These are phyloP conservation scores for Pachymerium ferrugineum DNA, from an alignment of 2,888 invertebrate species.

Conservation along the genomic window DNA sequence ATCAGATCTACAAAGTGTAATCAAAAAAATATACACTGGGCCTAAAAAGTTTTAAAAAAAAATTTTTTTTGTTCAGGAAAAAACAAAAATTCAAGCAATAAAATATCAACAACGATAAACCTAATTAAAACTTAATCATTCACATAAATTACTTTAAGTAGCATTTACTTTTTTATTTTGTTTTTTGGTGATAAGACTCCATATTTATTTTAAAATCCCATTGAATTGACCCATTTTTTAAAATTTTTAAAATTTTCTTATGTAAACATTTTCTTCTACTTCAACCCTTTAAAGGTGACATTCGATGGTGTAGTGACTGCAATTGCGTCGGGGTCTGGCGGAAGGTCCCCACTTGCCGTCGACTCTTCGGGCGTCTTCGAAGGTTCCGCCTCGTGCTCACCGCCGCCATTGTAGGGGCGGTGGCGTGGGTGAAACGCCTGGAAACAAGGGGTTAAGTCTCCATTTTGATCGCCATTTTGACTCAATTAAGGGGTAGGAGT, in stretches of 20 bases:
- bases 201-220: neutral
- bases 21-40: neutral
- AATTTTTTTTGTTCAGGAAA: too few relatives aligned
- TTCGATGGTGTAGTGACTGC: neutral
- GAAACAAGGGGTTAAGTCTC: conserved; percentile 37
- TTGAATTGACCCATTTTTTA: too few relatives aligned
- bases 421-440: conserved; percentile 72
- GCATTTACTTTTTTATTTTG: neutral
- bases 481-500: conserved; percentile 1
- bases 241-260: neutral
- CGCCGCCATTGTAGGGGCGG: conserved; percentile 39
- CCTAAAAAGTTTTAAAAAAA: neutral
- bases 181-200: neutral
- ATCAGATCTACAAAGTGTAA: neutral
- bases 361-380: conserved; percentile 37
- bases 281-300: neutral
- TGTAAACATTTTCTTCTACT: neutral
- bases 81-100: neutral
- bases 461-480: neutral
- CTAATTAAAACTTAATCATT: neutral
- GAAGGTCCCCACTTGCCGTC: conserved; percentile 34
- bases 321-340: conserved; percentile 13
- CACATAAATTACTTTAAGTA: neutral
- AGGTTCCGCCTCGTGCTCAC: conserved; percentile 38
- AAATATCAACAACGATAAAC: neutral